A percentile compares a stretch with the other conserved stretches of the same genome.
Evolutionary conservation across 23 tunicate species (phyloP).

Genomic region (Clavelina lepadiformis): DNA sequence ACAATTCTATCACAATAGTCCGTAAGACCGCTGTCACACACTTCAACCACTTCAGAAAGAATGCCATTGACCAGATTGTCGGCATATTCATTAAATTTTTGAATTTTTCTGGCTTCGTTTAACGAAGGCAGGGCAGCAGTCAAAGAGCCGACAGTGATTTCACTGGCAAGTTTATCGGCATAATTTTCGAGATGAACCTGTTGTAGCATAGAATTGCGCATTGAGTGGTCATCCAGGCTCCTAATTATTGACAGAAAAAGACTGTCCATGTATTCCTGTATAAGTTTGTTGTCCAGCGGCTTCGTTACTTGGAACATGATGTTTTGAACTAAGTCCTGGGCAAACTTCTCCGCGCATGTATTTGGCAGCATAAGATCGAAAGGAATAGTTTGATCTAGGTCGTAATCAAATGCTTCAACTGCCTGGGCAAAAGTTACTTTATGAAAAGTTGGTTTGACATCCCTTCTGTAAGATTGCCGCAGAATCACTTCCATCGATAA

Average conservation of each 20-base stretch:
- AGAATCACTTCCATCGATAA: too few relatives aligned
- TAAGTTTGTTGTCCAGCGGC: too few relatives aligned
- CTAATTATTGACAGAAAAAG: conserved; percentile 13
- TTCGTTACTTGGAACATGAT: too few relatives aligned
- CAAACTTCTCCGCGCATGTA: too few relatives aligned
- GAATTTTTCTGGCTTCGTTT: background rate
- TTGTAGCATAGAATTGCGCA: conserved; percentile 8
- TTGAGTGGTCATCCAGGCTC: background rate
- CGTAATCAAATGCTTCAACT: too few relatives aligned
- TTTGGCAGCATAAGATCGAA: too few relatives aligned
- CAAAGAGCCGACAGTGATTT: conserved; percentile 1
- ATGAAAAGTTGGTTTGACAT: too few relatives aligned
- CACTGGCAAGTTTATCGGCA: background rate
- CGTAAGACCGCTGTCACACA: conserved; percentile 2
- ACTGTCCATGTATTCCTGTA: conserved; percentile 1
- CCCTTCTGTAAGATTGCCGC: too few relatives aligned
- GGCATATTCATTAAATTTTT: background rate
- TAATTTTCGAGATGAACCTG: conserved; percentile 2
- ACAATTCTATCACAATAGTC: background rate
- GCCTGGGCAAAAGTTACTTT: too few relatives aligned
- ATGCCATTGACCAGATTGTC: background rate
- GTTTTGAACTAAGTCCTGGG: too few relatives aligned
- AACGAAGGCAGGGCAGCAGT: background rate
- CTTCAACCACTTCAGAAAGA: background rate
- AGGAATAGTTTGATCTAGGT: too few relatives aligned